Conservation (phyloP, 2,113 vertebrate genomes). For the Trogon melanurus region DNA sequence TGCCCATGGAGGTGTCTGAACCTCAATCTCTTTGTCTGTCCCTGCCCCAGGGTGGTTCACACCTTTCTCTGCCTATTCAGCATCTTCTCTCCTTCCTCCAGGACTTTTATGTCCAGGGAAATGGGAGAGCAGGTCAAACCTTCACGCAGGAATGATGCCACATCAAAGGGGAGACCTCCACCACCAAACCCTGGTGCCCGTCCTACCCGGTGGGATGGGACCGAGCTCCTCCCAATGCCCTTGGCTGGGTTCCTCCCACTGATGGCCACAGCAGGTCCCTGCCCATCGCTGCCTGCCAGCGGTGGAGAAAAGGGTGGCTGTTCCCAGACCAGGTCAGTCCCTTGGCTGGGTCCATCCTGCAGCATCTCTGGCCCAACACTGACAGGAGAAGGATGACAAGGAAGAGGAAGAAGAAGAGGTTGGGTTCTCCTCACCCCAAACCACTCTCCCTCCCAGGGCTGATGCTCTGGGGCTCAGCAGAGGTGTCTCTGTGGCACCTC, state of each 20-base stretch:
- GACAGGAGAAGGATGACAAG: background rate
- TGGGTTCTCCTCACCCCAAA: background rate
- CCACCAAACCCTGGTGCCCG: background rate
- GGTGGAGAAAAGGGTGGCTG: background rate
- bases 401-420: background rate
- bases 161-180: rapidly evolving
- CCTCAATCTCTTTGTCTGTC: background rate
- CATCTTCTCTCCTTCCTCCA: background rate
- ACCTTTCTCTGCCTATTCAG: background rate
- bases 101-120: background rate
- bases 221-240: background rate
- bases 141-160: background rate
- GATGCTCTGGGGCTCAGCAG: background rate
- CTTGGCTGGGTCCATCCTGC: background rate
- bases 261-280: background rate
- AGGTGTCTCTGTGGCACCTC: background rate
- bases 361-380: background rate
- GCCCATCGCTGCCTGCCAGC: background rate
- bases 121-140: background rate
- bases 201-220: rapidly evolving
- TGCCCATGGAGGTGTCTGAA: background rate
- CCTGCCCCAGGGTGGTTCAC: background rate
- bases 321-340: background rate
- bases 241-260: background rate
- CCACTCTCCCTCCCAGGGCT: background rate